Percentiles rank a stretch among this genome's conserved stretches.
Conservation (phyloP, 2,113 vertebrate genomes). For the Mohoua ochrocephala region DNA sequence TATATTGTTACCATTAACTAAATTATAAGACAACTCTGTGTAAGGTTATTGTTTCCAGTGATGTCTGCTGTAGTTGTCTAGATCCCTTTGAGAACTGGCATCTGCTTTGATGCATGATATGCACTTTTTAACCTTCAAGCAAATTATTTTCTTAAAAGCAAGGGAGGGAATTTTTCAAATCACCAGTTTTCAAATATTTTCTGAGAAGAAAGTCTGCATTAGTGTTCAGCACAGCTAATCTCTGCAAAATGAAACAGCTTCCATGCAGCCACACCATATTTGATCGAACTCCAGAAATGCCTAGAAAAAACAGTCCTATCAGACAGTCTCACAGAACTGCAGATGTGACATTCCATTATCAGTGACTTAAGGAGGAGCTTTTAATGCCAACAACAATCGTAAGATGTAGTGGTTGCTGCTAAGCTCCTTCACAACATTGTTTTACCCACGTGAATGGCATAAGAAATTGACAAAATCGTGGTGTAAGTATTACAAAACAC, state of each 20-base stretch:
- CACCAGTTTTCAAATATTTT: neutral
- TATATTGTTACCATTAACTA: neutral
- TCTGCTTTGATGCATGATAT: neutral
- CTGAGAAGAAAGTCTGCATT: neutral
- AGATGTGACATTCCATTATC: neutral
- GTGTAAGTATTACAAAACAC: neutral
- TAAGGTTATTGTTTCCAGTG: neutral
- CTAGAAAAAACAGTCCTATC: neutral
- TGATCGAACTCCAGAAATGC: neutral
- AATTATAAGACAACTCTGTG: neutral
- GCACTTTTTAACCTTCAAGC: neutral
- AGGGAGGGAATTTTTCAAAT: neutral
- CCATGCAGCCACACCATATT: neutral
- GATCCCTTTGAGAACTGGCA: neutral
- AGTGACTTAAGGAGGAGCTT: neutral
- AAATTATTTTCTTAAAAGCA: neutral
- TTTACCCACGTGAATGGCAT: neutral
- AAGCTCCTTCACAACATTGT: neutral
- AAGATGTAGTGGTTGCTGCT: neutral
- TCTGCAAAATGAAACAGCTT: constrained; percentile 13
- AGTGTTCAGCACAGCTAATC: neutral
- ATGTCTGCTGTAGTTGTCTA: neutral
- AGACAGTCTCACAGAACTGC: neutral
- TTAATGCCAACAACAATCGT: neutral
- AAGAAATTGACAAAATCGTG: neutral